A percentile compares a stretch with the other conserved stretches of the same genome.
Evolutionary conservation across 2,888 invertebrate species (phyloP).

Genomic region (Daptonema setosum): DNA sequence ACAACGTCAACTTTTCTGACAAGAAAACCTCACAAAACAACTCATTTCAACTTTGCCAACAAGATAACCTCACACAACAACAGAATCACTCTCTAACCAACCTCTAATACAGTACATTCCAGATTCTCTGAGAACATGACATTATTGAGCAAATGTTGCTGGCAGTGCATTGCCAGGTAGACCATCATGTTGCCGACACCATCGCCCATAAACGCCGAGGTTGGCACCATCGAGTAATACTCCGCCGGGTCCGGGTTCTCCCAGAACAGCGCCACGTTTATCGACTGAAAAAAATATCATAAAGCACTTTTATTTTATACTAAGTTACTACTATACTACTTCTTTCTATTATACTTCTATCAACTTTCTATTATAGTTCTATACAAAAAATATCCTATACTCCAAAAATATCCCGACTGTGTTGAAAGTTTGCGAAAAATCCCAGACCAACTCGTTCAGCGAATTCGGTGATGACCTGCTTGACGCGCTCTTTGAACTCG

Average conservation of each 20-base stretch:
- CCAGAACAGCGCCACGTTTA: slow-evolving; percentile 83
- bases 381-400: too few species aligned
- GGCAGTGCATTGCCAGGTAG: slow-evolving; percentile 73
- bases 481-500: slow-evolving; percentile 72
- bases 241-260: slow-evolving; percentile 79
- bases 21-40: too few species aligned
- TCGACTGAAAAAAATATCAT: slow-evolving; percentile 38
- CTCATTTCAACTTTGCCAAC: too few species aligned
- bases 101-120: slow-evolving; percentile 41
- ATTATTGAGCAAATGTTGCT: slow-evolving; percentile 63
- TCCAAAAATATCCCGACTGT: too few species aligned
- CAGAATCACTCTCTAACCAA: too few species aligned
- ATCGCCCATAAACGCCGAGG: slow-evolving; percentile 89
- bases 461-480: slow-evolving; percentile 71
- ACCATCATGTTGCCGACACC: slow-evolving; percentile 93
- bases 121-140: slow-evolving; percentile 71
- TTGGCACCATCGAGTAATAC: slow-evolving; percentile 85
- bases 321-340: too few species aligned
- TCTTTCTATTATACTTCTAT: too few species aligned
- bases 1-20: too few species aligned
- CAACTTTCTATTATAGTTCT: too few species aligned
- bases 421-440: too few species aligned
- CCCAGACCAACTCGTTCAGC: slow-evolving; percentile 63
- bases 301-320: slow-evolving; percentile 2
- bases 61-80: too few species aligned